phyloP scores from a whole-genome alignment of 2,888 invertebrate genomes.

The Lampropteryx suffumata region DNA sequence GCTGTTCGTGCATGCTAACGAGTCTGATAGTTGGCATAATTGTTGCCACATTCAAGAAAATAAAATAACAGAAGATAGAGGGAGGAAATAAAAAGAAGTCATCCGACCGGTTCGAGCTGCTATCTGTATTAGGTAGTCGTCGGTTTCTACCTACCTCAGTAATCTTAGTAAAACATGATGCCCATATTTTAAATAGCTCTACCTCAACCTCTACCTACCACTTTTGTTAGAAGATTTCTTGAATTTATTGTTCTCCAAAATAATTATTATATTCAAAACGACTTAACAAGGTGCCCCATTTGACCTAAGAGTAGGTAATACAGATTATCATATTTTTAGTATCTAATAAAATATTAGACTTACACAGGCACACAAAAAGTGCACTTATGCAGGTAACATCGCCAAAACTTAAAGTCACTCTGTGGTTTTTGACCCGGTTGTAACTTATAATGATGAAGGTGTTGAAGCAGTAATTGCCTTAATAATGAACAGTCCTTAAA shows the following conservation, averaged over 20 bases:
- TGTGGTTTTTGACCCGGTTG: conserved; percentile 2
- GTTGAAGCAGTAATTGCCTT: not conserved
- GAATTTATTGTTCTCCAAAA: conserved; percentile 7
- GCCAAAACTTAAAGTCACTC: not conserved
- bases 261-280: conserved; percentile 12
- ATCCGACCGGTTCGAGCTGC: conserved; percentile 15
- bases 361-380: conserved; percentile 9
- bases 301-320: conserved; percentile 36
- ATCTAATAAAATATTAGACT: conserved; percentile 8
- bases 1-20: conserved; percentile 11
- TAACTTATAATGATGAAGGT: not conserved
- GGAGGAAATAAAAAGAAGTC: conserved; percentile 23
- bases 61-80: conserved; percentile 19
- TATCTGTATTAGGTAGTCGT: conserved; percentile 21
- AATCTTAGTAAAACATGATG: conserved; percentile 3
- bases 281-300: conserved; percentile 36
- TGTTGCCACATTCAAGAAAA: conserved; percentile 22
- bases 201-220: too few species aligned
- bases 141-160: conserved; percentile 6
- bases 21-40: conserved; percentile 22
- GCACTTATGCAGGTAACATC: too few species aligned
- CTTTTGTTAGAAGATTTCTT: conserved; percentile 12
- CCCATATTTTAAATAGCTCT: conserved; percentile 2
- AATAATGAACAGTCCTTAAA: too few species aligned
- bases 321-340: conserved; percentile 27